A percentile compares a stretch with the other conserved stretches of the same genome.
These are phyloP conservation scores for Manis pentadactyla DNA, from an alignment of 2,797 vertebrate species.

Conservation along the genomic window DNA sequence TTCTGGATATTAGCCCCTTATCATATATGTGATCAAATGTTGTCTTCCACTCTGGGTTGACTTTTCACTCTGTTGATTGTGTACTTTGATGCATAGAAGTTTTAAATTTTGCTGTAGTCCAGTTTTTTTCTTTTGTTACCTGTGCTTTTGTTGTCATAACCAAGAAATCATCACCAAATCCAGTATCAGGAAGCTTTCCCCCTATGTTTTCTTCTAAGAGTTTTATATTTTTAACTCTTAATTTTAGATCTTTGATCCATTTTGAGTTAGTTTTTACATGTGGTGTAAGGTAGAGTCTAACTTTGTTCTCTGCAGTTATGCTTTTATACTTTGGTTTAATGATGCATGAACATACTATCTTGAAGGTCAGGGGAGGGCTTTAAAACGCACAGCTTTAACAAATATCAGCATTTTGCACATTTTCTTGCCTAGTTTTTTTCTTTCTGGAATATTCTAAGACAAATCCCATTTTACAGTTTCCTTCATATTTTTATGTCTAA, in stretches of 20 bases:
- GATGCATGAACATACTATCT: background rate
- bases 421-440: background rate
- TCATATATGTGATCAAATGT: background rate
- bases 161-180: background rate
- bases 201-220: background rate
- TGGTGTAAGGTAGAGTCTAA: background rate
- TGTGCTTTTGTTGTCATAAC: background rate
- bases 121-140: background rate
- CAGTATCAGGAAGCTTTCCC: background rate
- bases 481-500: background rate
- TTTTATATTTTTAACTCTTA: background rate
- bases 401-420: background rate
- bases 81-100: background rate
- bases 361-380: background rate
- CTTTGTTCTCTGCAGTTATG: background rate
- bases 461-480: background rate
- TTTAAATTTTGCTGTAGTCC: background rate
- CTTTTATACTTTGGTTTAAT: background rate
- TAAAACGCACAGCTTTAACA: background rate
- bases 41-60: background rate
- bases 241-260: background rate
- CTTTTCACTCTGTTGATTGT: background rate
- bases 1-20: background rate
- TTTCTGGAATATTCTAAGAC: background rate
- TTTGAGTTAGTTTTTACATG: background rate